phyloP scores from a whole-genome alignment of 2,113 vertebrate species.

The Podocnemis expansa region DNA sequence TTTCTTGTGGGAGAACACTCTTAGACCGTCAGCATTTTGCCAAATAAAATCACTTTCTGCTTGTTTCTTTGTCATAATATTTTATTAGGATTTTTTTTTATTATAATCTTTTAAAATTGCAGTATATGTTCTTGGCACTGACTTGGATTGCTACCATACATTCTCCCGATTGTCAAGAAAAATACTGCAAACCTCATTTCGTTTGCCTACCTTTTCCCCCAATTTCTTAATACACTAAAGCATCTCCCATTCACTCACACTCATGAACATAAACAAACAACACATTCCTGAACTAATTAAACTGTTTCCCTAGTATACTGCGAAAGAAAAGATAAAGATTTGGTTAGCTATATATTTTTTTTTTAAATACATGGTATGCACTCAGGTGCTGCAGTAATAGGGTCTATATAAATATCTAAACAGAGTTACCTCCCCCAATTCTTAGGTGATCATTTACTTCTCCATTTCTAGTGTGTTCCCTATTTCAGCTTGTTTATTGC shows the following conservation, averaged over 20 bases:
- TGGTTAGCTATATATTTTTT: background rate
- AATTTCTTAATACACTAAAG: background rate
- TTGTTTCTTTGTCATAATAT: background rate
- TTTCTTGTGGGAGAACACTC: background rate
- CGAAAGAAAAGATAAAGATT: background rate
- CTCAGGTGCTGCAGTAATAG: background rate
- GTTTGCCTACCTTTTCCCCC: background rate
- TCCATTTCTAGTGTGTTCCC: background rate
- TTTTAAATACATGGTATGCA: background rate
- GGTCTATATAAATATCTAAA: background rate
- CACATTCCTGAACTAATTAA: background rate
- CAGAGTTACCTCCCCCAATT: background rate
- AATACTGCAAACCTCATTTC: background rate
- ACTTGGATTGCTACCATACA: background rate
- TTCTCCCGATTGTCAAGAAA: background rate
- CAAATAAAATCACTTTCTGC: background rate
- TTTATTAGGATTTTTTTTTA: background rate
- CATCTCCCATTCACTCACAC: background rate
- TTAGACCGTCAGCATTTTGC: background rate
- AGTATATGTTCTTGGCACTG: background rate
- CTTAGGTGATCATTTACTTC: slow-evolving; percentile 5
- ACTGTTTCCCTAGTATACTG: background rate
- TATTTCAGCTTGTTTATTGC: slow-evolving; percentile 39
- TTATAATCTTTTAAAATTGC: background rate
- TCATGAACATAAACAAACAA: background rate